Evolutionary conservation across 2,797 vertebrate species (phyloP).

Genomic region (Chromis chromis): DNA sequence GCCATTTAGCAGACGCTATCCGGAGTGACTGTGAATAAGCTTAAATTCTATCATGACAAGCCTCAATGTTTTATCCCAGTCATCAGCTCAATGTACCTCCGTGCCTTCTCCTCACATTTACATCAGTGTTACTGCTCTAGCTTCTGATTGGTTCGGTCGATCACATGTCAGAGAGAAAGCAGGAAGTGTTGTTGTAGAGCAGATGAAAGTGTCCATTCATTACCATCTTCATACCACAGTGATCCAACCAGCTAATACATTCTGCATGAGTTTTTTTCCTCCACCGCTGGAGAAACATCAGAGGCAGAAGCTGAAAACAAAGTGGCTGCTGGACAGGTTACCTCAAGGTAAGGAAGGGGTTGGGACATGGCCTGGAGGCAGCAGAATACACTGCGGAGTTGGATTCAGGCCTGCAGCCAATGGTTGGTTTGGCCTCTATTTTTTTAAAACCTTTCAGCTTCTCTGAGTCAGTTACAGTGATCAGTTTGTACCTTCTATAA

Average conservation of each 20-base stretch:
- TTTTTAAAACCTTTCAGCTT: not conserved
- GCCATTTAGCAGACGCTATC: conserved; percentile 20
- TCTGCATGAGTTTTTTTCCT: not conserved
- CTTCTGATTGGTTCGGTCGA: not conserved
- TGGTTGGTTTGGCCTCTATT: not conserved
- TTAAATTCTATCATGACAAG: conserved; percentile 1
- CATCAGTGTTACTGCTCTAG: not conserved
- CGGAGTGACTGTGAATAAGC: conserved; percentile 3
- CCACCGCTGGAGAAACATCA: not conserved
- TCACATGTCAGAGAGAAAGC: not conserved
- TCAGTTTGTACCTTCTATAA: not conserved
- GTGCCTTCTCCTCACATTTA: not conserved
- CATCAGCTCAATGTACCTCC: not conserved
- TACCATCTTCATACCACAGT: not conserved
- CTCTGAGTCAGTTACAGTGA: not conserved
- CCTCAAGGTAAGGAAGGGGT: not conserved
- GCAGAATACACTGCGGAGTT: not conserved
- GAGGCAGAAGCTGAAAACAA: not conserved
- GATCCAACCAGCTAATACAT: not conserved
- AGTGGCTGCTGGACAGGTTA: not conserved
- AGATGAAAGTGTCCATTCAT: not conserved
- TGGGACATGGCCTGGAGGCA: not conserved
- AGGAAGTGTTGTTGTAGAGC: not conserved
- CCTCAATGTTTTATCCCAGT: not conserved
- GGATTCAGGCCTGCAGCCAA: not conserved